Conservation (phyloP, 1,140 invertebrate species). For the Drosophila biarmipes region DNA sequence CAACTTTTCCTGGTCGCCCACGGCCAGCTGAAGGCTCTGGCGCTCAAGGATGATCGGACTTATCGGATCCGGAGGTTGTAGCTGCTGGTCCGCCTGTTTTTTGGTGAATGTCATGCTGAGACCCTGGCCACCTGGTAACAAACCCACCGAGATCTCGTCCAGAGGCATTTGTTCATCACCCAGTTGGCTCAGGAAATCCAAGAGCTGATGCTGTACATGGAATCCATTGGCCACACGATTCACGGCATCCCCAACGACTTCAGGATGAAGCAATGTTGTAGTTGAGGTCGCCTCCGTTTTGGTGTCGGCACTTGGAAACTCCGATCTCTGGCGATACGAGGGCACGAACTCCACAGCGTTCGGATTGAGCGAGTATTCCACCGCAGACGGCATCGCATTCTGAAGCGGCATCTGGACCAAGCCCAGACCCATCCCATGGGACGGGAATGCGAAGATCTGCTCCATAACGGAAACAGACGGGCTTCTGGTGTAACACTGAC, state of each 20-base stretch:
- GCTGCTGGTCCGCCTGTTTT: conserved; percentile 4
- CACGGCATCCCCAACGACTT: conserved; percentile 9
- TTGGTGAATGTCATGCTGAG: conserved; percentile 50
- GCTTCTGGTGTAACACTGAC: not conserved
- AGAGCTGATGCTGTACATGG: conserved; percentile 40
- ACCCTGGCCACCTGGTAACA: conserved; percentile 46
- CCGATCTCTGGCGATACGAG: conserved; percentile 13
- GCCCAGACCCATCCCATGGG: conserved; percentile 7
- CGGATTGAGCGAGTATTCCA: conserved; percentile 53
- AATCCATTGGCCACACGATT: conserved; percentile 1
- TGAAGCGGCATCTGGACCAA: conserved; percentile 8
- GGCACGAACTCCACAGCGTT: conserved; percentile 65
- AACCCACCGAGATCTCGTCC: conserved; percentile 26
- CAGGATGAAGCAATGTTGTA: conserved; percentile 28
- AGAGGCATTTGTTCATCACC: conserved; percentile 52
- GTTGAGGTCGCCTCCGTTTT: conserved; percentile 40
- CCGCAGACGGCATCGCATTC: not conserved
- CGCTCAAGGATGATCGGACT: conserved; percentile 1
- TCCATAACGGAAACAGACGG: conserved; percentile 7
- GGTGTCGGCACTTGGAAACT: not conserved
- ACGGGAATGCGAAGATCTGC: conserved; percentile 18
- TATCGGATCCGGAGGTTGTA: not conserved
- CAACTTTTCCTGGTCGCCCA: conserved; percentile 5
- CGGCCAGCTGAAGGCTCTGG: conserved; percentile 26
- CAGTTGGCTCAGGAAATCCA: conserved; percentile 48